Percentiles rank a stretch among this genome's conserved stretches.
phyloP scores from a whole-genome alignment of 2,797 vertebrate species.

The Melanotaenia pygmaea region DNA sequence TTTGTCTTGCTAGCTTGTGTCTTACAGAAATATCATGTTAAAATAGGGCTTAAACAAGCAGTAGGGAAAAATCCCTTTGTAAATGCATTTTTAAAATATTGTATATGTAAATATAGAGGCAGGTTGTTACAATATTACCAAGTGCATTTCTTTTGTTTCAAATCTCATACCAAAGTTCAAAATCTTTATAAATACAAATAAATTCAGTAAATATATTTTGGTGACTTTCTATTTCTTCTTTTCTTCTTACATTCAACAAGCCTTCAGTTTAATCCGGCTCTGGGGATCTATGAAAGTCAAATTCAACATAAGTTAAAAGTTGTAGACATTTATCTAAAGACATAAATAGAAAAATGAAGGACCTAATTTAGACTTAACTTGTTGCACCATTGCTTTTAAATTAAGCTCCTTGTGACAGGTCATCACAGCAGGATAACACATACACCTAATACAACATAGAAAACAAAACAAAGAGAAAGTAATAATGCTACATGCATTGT shows the following conservation, averaged over 20 bases:
- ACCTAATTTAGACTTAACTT: constrained; percentile 44
- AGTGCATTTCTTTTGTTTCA: constrained; percentile 56
- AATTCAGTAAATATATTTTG: constrained; percentile 44
- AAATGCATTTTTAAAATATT: constrained; percentile 57
- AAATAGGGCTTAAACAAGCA: constrained; percentile 22
- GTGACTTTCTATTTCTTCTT: constrained; percentile 26
- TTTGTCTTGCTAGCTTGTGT: constrained; percentile 23
- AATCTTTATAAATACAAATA: constrained; percentile 50
- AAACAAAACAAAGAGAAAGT: constrained; percentile 47
- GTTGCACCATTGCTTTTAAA: constrained; percentile 38
- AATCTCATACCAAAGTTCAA: constrained; percentile 37
- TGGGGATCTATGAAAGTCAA: constrained; percentile 30
- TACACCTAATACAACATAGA: constrained; percentile 65
- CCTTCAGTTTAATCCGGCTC: constrained; percentile 37
- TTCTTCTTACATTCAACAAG: constrained; percentile 66
- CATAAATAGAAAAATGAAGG: constrained; percentile 57
- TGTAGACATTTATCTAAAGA: constrained; percentile 39
- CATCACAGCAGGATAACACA: constrained; percentile 69
- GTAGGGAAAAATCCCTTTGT: constrained; percentile 48
- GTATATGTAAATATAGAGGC: constrained; percentile 40
- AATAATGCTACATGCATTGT: constrained; percentile 74
- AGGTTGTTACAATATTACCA: constrained; percentile 52
- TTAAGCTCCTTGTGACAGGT: constrained; percentile 47
- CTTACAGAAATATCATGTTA: constrained; percentile 16
- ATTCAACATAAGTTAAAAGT: constrained; percentile 27